Conservation (phyloP, 30 jellyfish, hydroid and myxozoan genomes). For the Turritopsis rubra region DNA sequence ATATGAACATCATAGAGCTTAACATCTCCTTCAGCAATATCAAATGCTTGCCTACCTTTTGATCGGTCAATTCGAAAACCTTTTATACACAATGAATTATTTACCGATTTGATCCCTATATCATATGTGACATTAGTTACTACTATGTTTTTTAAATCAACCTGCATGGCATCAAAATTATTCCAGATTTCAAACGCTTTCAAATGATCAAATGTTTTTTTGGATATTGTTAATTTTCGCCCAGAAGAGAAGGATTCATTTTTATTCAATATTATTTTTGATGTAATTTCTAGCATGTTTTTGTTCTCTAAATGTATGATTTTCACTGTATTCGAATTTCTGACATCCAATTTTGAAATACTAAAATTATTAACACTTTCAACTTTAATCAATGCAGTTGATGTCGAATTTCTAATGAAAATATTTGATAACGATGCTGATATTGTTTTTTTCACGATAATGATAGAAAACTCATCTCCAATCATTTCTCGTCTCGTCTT, state of each 20-base stretch:
- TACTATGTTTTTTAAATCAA: no score
- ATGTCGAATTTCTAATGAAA: background rate
- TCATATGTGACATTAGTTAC: background rate
- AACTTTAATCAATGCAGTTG: background rate
- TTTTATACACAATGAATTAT: no score
- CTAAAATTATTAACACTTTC: background rate
- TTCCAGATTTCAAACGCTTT: no score
- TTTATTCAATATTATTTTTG: background rate
- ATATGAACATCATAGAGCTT: background rate
- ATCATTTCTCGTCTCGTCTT: no score
- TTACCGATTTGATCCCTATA: background rate
- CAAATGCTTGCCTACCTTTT: background rate
- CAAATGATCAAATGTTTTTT: no score
- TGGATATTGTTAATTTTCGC: no score
- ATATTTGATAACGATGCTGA: background rate
- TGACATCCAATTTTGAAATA: background rate
- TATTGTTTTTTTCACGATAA: background rate
- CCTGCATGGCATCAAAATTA: background rate
- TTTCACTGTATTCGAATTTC: background rate
- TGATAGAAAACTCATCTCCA: background rate
- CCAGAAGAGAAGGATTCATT: background rate
- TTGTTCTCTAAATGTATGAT: background rate
- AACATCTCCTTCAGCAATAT: background rate
- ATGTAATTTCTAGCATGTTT: background rate
- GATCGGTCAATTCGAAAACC: background rate